phyloP scores from a whole-genome alignment of 2,113 vertebrate species.

The Stomatorhinus ivindoensis region DNA sequence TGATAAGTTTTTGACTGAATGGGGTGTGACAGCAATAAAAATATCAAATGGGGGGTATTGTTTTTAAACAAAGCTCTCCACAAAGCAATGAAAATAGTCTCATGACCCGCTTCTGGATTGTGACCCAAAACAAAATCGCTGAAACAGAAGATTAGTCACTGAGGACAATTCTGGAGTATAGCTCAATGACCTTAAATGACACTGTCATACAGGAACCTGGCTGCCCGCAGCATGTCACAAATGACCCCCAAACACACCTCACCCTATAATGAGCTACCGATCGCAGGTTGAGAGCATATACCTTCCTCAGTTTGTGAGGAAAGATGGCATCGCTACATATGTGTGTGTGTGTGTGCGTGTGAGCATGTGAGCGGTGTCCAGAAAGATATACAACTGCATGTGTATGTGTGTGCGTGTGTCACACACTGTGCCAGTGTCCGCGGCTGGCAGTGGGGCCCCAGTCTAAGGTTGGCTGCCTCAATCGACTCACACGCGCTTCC shows the following conservation, averaged over 20 bases:
- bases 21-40: not conserved
- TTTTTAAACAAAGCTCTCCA: not conserved
- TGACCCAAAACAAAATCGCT: not conserved
- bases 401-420: not conserved
- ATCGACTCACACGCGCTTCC: conserved; percentile 40
- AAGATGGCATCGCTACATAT: not conserved
- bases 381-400: too few relatives aligned
- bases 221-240: not conserved
- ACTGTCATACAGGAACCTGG: not conserved
- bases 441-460: not conserved
- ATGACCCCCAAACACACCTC: not conserved
- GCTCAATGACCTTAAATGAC: not conserved
- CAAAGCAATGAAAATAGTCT: not conserved
- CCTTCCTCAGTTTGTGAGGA: too few relatives aligned
- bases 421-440: not conserved
- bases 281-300: not conserved
- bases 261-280: not conserved
- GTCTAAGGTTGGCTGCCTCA: conserved; percentile 25
- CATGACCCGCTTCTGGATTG: not conserved
- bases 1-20: not conserved
- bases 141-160: not conserved
- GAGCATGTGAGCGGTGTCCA: too few relatives aligned
- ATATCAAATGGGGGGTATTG: not conserved
- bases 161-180: not conserved
- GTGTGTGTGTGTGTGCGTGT: too few relatives aligned